Evolutionary conservation across 2,888 invertebrate species (phyloP), one percentile per base, ranked within the genome.

Genomic region (Hoplodrina blanda): DNA sequence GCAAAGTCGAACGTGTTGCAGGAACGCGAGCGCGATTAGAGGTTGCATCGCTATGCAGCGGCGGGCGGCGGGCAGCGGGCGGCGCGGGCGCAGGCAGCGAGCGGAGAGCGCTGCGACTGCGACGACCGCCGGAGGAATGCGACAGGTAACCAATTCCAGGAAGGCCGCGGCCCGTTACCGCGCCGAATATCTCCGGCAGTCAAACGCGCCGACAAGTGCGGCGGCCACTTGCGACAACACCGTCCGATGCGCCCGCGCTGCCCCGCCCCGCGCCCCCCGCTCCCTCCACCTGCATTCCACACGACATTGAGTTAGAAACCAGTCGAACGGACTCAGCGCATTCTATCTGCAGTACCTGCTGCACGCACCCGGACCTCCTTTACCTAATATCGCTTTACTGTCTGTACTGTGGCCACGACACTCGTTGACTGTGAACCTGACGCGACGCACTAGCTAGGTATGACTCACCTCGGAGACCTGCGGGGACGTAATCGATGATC

Each of bases 91-190:
- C 78, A 73, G 41, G 78, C 70, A 69, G 79, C 74, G 78, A 69
- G 78, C 80, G 74, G 81, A 77, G 80, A 78, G 86, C 83, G 86
- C 85, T 81, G 89, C 89, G 85, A 87, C 87, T 83, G 91, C 89
- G 86, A 87, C 90, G 91, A 87, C 94, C 93, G 93, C 91, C 93
- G 89, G 84, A 91, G 95, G 95, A 95, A 95, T 95, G 95, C 95
- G 93, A 95, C 95, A 96, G 95, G 95, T 96, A 96, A 94, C 95
- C 95, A 92, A 94, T 96, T 95, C 95, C 95, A 92, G 94, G 95
- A 95, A 96, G 95, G 95, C 95, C 94, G 92, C 92, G 95, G 94
- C 92, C 95, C 95, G 95, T 95, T 95, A 95, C 95, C 92, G 95
- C 94, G 95, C 95, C 95, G 95, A 95, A 95, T 95, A 95, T 95